Base-by-base conservation (phyloP, 2,113 vertebrate species). In the Dinomys branickii region DNA sequence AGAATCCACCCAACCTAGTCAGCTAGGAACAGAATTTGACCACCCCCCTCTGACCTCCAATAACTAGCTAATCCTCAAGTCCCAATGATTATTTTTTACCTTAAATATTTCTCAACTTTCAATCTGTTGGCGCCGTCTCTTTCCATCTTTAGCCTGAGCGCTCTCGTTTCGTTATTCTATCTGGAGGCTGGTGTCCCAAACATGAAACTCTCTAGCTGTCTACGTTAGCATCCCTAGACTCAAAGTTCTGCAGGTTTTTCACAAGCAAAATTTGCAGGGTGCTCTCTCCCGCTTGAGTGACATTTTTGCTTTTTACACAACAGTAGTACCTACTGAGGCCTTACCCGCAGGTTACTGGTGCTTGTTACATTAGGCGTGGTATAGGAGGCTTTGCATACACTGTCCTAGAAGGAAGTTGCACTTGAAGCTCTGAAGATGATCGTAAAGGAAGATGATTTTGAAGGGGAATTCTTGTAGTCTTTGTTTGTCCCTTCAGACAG, bases 71-170 rank as follows among this genome's bases (percentile, higher is more conserved):
- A 35, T 56, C 10, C 61, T 87, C 3, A 83, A 90, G 54, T 73
- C 38, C 26, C 50, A 85, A 65, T 54, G 59, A 67, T 81, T 73
- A 90, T 58, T 85, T 80, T 77, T 50, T 65, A 4, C 26, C 41
- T 88, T 71, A 88, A 91, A 38, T 52, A 75, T 85, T 94, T 88
- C 24, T 88, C 35, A 58, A 20, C 22, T 81, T 93, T 82, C 7
- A 59, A 67, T 69, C 38, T 54, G 52, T 52, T 59, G 30, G 35
- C 59, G 28, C 4, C 30, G 2, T 85, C 17, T 91, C 7, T 38
- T 54, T 58, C 26, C 65, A 89, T 61, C 6, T n/a, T 33, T 12
- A 17, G 4, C 22, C n/a, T 78, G n/a, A 81, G 10, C 61, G 50
- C 54, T 56, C 5, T 35, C 56, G 33, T 19, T 38, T 63, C 77